Base-by-base conservation (phyloP, 2,797 vertebrate species). In the Setipinna tenuifilis region DNA sequence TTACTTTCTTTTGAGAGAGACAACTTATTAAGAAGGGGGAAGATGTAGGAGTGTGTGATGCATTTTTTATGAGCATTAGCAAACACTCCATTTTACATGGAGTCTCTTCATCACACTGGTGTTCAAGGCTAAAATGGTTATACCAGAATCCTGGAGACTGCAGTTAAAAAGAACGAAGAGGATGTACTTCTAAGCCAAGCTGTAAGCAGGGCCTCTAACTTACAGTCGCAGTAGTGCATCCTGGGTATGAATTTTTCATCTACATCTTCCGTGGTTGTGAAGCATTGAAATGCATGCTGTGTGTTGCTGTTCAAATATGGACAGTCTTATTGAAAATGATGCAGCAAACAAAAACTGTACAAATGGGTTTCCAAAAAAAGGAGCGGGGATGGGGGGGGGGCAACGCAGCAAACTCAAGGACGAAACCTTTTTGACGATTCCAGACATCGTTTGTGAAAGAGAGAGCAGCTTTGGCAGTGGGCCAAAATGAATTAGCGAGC, bases 11-110 rank as follows among this genome's bases (percentile, higher is more conserved):
- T 54, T 54, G 31, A 44, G 41, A 78, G 41, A 78, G 71, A 54
- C 31, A 78, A 21, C 21, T 41, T 19, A 21, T 41, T 41, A 21
- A 78, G 71, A 7, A 11, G 6, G 35, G 35, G 35, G 19, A 12
- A 78, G 35, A 78, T 71, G 71, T 7, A 44, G 35, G 35, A 44
- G 71, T 21, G 71, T 41, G 71, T 78, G 71, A 78, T 78, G 31
- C 19, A 44, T 44, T 41, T 11, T 78, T 41, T 19, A 78, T 41
- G 16, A 44, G 19, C 17, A 35, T 44, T 44, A 78, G 71, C 35
- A 78, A 78, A 78, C 71, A 78, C 65, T 68, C 65, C 35, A 78
- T 78, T 78, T 78, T 78, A 78, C 71, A 41, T 78, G 71, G 28
- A 78, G 31, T 19, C 71, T 78, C 31, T 71, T 31, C 71, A 78